Base-by-base conservation (phyloP, 2,797 vertebrate genomes). In the Cheracebus regulus region DNA sequence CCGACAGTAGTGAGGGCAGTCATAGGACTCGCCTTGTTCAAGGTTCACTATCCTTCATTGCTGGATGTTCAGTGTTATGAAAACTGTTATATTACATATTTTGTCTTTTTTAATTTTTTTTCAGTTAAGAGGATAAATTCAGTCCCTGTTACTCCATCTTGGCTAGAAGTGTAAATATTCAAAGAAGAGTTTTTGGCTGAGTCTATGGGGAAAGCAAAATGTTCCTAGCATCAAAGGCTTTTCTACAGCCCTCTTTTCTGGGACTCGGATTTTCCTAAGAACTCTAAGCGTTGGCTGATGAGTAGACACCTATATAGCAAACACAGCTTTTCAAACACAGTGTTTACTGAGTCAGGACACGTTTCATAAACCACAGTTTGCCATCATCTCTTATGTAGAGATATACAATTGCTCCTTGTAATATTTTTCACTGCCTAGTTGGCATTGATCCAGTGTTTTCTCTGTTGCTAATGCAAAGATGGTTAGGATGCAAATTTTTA, bases 381-480 rank as follows among this genome's bases (percentile, higher is more conserved):
- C 81, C 50, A 52, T 95, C 78, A 2, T 58, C 79, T 61, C 26
- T n/a, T 78, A 1, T 64, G 67, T 26, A 39, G 78, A 92, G 67
- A 84, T 93, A 76, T 39, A 83, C 44, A 95, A 48, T 95, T 44
- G 75, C 46, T 20, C 26, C 20, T 87, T 96, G 78, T 97, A 90
- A 84, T 80, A 33, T 41, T 90, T 93, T 80, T 83, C 52, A 41
- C 81, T 58, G 61, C 24, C 24, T 50, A 20, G 44, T 70, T 90
- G 92, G 83, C 39, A 1, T 1, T 10, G 67, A 33, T 72, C 52
- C 90, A 93, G 5, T 26, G 33, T 83, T 85, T 50, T 22, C 58
- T 90, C 10, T 26, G n/a, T 84, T 95, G n/a, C 55, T 94, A 84
- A 83, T 41, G 41, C 24, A 55, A 76, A 96, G 75, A 94, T 73